Conservation (phyloP, 2,888 invertebrate genomes). For the Tachina fera region DNA sequence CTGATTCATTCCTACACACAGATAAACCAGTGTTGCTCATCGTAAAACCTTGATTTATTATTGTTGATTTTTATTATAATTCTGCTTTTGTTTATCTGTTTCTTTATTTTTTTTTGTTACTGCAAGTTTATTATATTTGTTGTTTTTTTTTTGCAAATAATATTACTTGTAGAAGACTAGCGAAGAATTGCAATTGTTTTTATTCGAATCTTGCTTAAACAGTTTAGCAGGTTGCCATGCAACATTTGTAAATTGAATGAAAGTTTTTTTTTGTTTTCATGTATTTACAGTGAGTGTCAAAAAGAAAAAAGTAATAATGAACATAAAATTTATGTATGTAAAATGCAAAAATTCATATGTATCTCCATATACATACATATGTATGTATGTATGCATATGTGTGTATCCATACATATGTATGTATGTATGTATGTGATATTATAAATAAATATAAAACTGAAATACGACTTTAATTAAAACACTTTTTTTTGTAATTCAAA, state of each 20-base stretch:
- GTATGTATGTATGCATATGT: not conserved
- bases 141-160: slow-evolving; percentile 10
- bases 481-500: slow-evolving; percentile 9
- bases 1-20: slow-evolving; percentile 23
- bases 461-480: slow-evolving; percentile 4
- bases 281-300: slow-evolving; percentile 26
- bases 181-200: slow-evolving; percentile 48
- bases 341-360: not conserved
- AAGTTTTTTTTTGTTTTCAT: slow-evolving; percentile 18
- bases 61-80: slow-evolving; percentile 66
- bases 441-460: not conserved
- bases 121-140: slow-evolving; percentile 67
- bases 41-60: slow-evolving; percentile 62
- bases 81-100: slow-evolving; percentile 66
- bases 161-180: slow-evolving; percentile 23
- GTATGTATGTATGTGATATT: too few relatives aligned
- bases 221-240: slow-evolving; percentile 56
- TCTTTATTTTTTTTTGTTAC: slow-evolving; percentile 65
- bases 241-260: slow-evolving; percentile 50
- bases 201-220: slow-evolving; percentile 37
- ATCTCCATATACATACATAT: not conserved
- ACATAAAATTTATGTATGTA: not conserved
- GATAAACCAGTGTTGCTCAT: slow-evolving; percentile 61
- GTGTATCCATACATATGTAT: not conserved
- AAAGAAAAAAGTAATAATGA: slow-evolving; percentile 13